A percentile compares a stretch with the other conserved stretches of the same genome.
Evolutionary conservation across 2,113 vertebrate genomes (phyloP).

Genomic region (Salminus brasiliensis): DNA sequence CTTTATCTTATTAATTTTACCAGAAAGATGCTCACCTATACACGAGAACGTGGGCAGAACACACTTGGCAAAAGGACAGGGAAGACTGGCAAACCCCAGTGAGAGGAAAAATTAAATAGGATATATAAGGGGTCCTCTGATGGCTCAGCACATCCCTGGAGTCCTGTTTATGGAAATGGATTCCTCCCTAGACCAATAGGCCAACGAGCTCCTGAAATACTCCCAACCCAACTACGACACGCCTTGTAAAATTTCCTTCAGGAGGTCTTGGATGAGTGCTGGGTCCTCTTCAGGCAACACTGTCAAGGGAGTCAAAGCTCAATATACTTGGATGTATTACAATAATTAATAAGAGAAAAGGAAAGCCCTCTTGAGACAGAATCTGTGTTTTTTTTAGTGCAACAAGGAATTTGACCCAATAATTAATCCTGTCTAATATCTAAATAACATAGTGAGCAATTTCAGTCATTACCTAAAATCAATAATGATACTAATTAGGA

Average conservation of each 20-base stretch:
- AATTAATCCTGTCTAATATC: background rate
- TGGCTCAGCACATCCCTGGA: slow-evolving; percentile 76
- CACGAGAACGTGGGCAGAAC: slow-evolving; percentile 67
- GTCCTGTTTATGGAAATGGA: slow-evolving; percentile 90
- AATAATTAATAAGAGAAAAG: background rate
- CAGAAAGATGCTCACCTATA: slow-evolving; percentile 77
- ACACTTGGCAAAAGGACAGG: slow-evolving; percentile 63
- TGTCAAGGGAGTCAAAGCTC: slow-evolving; percentile 1
- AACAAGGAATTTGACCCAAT: background rate
- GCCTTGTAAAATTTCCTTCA: slow-evolving; percentile 65
- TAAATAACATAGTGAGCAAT: background rate
- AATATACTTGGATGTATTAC: background rate
- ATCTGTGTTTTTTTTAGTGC: background rate
- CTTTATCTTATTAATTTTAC: slow-evolving; percentile 17
- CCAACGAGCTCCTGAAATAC: slow-evolving; percentile 79
- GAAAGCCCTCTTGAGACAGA: background rate
- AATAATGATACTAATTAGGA: background rate
- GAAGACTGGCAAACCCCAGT: slow-evolving; percentile 68
- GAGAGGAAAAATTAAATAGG: slow-evolving; percentile 76
- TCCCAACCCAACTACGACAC: slow-evolving; percentile 64
- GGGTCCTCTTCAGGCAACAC: slow-evolving; percentile 11
- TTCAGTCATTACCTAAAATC: background rate
- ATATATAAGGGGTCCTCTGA: slow-evolving; percentile 87
- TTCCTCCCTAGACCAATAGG: slow-evolving; percentile 86
- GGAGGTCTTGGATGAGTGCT: slow-evolving; percentile 54